Evolutionary conservation across 2,888 invertebrate species (phyloP).

Genomic region (Trachelus stipa): DNA sequence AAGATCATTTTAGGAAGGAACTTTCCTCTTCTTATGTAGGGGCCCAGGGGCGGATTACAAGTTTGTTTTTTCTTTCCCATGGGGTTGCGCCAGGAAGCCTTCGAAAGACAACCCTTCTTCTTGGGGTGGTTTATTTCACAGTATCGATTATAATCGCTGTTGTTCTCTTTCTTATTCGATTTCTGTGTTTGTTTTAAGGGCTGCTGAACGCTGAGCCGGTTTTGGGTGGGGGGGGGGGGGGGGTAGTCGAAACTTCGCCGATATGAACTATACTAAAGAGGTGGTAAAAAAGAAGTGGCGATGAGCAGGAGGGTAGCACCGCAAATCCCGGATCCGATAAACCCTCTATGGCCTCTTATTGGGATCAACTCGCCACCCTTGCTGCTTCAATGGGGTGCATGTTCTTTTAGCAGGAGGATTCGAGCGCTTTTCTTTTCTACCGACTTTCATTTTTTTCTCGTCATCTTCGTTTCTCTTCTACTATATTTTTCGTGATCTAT

Average conservation of each 20-base stretch:
- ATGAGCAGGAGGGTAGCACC: slow-evolving; percentile 42
- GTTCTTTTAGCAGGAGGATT: background rate
- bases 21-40: slow-evolving; percentile 31
- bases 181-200: background rate
- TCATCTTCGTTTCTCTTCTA: slow-evolving; percentile 5
- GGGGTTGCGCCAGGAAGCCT: background rate
- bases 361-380: slow-evolving; percentile 41
- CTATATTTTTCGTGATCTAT: background rate
- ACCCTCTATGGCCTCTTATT: slow-evolving; percentile 51
- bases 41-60: slow-evolving; percentile 48
- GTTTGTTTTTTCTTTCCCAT: slow-evolving; percentile 45
- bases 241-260: slow-evolving; percentile 2
- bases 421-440: background rate
- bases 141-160: background rate
- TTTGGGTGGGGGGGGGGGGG: background rate
- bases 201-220: background rate
- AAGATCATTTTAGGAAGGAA: background rate
- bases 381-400: slow-evolving; percentile 15
- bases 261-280: slow-evolving; percentile 24
- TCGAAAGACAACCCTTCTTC: background rate
- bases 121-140: background rate
- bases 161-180: background rate
- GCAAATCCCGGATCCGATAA: slow-evolving; percentile 54
- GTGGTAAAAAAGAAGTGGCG: slow-evolving; percentile 42
- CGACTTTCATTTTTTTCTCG: background rate